Evolutionary conservation across 2,113 vertebrate species (phyloP).

Genomic region (Felis chaus): DNA sequence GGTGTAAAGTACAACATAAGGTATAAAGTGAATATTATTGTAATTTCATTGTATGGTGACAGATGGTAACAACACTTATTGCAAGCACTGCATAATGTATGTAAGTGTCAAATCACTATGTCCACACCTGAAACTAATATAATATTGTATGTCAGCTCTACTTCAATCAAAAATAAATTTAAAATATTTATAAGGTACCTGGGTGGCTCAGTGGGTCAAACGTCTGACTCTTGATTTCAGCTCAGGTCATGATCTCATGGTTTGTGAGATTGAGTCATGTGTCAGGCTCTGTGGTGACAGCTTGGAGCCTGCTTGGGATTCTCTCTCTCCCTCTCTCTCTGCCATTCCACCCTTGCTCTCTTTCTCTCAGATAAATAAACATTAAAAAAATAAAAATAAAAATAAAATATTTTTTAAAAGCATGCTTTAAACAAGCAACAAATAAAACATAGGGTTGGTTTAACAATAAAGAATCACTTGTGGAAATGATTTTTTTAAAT

Average conservation of each 20-base stretch:
- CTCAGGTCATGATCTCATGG: too few species aligned
- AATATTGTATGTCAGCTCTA: background rate
- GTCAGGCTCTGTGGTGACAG: too few species aligned
- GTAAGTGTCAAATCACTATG: background rate
- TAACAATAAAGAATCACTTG: background rate
- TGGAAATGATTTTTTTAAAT: background rate
- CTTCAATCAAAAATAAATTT: background rate
- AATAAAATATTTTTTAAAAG: background rate
- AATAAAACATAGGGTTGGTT: background rate
- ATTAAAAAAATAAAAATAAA: background rate
- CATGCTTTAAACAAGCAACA: background rate
- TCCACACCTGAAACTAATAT: background rate
- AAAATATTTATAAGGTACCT: background rate
- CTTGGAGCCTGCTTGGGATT: too few species aligned
- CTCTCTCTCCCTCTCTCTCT: too few species aligned
- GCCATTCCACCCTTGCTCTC: too few species aligned
- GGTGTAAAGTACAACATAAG: background rate
- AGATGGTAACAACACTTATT: background rate
- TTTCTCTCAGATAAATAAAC: too few species aligned
- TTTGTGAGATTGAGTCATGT: too few species aligned
- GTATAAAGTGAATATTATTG: background rate
- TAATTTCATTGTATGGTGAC: background rate
- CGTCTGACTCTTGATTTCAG: too few species aligned
- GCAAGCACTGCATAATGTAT: background rate
- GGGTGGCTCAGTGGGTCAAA: too few species aligned